phyloP scores from a whole-genome alignment of 2,797 vertebrate genomes.

The Lithobates sylvaticus region DNA sequence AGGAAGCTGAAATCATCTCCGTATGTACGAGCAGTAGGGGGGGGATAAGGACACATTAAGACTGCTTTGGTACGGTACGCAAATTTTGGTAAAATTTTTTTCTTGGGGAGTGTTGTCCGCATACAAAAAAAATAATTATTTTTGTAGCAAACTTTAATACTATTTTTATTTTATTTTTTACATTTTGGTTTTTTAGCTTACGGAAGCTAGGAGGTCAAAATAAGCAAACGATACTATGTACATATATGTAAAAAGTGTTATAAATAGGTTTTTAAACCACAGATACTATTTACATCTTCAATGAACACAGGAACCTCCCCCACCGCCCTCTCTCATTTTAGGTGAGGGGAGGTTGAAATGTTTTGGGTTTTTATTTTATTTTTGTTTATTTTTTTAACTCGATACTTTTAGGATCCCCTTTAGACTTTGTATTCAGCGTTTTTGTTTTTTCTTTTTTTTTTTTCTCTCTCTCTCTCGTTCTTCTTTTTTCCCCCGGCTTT shows the following conservation, averaged over 20 bases:
- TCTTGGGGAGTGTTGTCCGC: not conserved
- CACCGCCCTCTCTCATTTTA: constrained; percentile 67
- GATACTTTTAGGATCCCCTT: constrained; percentile 65
- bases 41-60: constrained; percentile 25
- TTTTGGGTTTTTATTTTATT: constrained; percentile 67
- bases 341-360: constrained; percentile 69
- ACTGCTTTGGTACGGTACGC: constrained; percentile 39
- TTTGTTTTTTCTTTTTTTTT: constrained; percentile 64
- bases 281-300: constrained; percentile 99
- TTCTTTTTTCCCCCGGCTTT: constrained; percentile 57
- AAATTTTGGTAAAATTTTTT: constrained; percentile 18
- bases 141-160: constrained; percentile 26
- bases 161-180: constrained; percentile 62
- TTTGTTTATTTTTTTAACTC: constrained; percentile 24
- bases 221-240: constrained; percentile 98
- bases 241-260: constrained; percentile 99
- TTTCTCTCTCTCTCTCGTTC: too few species aligned
- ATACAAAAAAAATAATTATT: not conserved
- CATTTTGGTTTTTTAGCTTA: constrained; percentile 44
- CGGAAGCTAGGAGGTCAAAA: constrained; percentile 72
- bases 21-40: not conserved
- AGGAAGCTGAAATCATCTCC: not conserved
- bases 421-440: constrained; percentile 65
- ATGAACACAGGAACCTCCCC: constrained; percentile 85
- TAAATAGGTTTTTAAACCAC: constrained; percentile 99